Evolutionary conservation across 2,113 vertebrate species (phyloP).

Genomic region (Formicarius rufipectus): DNA sequence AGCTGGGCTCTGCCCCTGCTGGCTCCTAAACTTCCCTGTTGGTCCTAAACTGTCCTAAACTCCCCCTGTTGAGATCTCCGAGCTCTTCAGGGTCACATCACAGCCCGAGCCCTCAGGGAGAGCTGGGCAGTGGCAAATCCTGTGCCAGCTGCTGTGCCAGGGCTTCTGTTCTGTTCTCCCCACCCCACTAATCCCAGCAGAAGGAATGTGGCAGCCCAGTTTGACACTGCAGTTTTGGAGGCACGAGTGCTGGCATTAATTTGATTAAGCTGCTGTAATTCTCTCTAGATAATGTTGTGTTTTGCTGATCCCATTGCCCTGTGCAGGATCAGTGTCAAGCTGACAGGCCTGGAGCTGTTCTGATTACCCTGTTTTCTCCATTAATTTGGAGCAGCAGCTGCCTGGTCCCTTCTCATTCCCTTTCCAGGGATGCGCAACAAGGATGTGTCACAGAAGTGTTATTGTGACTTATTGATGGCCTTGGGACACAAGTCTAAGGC

Average conservation of each 20-base stretch:
- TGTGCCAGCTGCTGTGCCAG: too few species aligned
- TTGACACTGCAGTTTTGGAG: neutral
- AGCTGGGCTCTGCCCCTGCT: accelerated
- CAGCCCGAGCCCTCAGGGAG: neutral
- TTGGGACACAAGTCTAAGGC: neutral
- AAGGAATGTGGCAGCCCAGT: neutral
- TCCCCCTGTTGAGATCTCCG: neutral
- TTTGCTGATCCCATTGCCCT: neutral
- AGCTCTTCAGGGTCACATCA: too few species aligned
- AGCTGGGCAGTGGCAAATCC: too few species aligned
- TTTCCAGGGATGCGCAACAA: neutral
- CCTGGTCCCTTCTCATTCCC: neutral
- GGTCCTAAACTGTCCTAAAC: too few species aligned
- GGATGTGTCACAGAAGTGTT: neutral
- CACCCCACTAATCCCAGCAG: neutral
- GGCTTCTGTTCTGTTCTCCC: neutral
- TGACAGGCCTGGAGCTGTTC: neutral
- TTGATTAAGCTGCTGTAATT: neutral
- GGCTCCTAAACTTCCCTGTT: too few species aligned
- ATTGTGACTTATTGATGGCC: accelerated
- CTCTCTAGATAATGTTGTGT: neutral
- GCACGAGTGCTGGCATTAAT: neutral
- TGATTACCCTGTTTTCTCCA: neutral
- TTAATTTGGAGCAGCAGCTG: neutral
- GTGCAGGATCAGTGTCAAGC: neutral